phyloP scores from a whole-genome alignment of 2,113 vertebrate species.

The Apodemus speciosus region DNA sequence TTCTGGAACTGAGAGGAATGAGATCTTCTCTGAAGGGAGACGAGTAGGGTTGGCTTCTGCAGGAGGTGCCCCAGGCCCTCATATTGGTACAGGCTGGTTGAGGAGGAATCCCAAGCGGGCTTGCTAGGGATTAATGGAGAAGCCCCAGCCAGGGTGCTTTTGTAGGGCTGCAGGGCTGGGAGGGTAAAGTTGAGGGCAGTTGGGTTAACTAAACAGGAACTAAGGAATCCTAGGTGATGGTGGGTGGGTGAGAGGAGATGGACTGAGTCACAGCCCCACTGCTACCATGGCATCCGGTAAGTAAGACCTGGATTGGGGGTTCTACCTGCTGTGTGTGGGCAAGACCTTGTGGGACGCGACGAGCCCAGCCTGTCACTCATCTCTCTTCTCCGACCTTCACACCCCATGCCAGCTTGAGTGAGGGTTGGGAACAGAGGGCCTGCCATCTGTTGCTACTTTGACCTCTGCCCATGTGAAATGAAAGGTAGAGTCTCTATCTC shows the following conservation, averaged over 20 bases:
- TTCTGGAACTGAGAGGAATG: not conserved
- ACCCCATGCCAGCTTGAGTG: not conserved
- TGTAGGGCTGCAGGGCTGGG: not conserved
- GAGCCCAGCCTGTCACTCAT: slow-evolving; percentile 34
- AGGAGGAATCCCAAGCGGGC: slow-evolving; percentile 48
- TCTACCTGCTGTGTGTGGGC: slow-evolving; percentile 55
- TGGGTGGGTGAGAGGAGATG: slow-evolving; percentile 9
- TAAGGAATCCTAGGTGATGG: slow-evolving; percentile 73
- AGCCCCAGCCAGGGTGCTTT: slow-evolving; percentile 22
- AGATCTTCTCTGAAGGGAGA: not conserved
- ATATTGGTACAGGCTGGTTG: not conserved
- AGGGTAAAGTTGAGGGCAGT: slow-evolving; percentile 53
- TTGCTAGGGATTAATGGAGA: slow-evolving; percentile 31
- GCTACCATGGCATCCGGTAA: slow-evolving; percentile 71
- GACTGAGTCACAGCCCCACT: slow-evolving; percentile 61
- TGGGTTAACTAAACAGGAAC: slow-evolving; percentile 72
- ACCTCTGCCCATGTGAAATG: not conserved
- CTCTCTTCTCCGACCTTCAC: not conserved
- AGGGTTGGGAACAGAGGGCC: not conserved
- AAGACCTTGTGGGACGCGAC: slow-evolving; percentile 46
- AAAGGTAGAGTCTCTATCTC: not conserved
- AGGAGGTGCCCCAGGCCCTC: not conserved
- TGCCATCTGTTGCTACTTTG: not conserved
- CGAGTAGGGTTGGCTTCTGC: not conserved
- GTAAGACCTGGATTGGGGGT: slow-evolving; percentile 65